These are phyloP conservation scores for Drosophila punjabiensis DNA, from an alignment of 1,140 invertebrate species.

Conservation along the genomic window DNA sequence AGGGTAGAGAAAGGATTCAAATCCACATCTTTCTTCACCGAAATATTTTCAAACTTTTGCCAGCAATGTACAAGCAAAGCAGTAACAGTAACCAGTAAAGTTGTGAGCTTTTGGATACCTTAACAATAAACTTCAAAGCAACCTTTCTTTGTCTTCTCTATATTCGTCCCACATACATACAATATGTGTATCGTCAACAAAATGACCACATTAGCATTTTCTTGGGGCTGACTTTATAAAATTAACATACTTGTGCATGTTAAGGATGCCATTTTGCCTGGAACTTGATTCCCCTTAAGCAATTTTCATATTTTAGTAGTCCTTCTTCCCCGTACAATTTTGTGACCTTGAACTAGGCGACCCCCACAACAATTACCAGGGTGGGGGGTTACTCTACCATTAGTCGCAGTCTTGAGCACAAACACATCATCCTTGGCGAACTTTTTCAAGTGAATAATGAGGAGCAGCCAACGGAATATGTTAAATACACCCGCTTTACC, in stretches of 20 bases:
- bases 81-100: too few relatives aligned
- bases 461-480: slow-evolving; percentile 51
- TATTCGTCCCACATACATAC: neutral
- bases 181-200: neutral
- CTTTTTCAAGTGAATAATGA: slow-evolving; percentile 58
- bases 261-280: slow-evolving; percentile 36
- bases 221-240: slow-evolving; percentile 16
- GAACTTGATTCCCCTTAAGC: slow-evolving; percentile 40
- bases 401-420: slow-evolving; percentile 30
- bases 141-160: neutral
- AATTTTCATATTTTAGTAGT: slow-evolving; percentile 49
- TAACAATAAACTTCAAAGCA: neutral
- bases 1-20: too few relatives aligned
- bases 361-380: slow-evolving; percentile 21
- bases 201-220: slow-evolving; percentile 34
- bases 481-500: slow-evolving; percentile 54
- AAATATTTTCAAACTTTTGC: too few relatives aligned
- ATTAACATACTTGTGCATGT: slow-evolving; percentile 47
- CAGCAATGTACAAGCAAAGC: too few relatives aligned
- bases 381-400: slow-evolving; percentile 18
- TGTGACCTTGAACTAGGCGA: slow-evolving; percentile 37
- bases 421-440: slow-evolving; percentile 63
- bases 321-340: slow-evolving; percentile 10
- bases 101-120: neutral
- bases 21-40: too few relatives aligned